These are phyloP conservation scores for Acleris sparsana DNA, from an alignment of 2,888 invertebrate genomes.

Conservation along the genomic window DNA sequence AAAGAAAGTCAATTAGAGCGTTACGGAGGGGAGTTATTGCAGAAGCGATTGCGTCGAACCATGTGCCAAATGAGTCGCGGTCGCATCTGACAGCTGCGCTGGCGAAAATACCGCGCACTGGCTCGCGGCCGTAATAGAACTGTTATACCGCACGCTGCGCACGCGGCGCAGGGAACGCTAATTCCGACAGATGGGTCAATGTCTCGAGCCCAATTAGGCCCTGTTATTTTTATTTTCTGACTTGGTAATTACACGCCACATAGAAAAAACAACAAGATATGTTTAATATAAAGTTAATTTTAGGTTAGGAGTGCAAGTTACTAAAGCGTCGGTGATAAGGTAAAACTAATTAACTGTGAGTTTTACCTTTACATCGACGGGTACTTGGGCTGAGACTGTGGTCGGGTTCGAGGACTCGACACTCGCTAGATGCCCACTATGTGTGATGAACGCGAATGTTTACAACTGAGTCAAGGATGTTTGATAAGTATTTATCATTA, in stretches of 20 bases:
- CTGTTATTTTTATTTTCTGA: conserved; percentile 38
- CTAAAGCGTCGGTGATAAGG: no score
- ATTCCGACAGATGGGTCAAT: conserved; percentile 73
- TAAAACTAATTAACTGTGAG: no score
- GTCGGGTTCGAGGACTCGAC: no score
- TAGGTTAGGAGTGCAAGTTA: no score
- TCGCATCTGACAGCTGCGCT: conserved; percentile 67
- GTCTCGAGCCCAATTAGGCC: conserved; percentile 65
- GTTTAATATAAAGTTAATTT: no score
- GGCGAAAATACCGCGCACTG: conserved; percentile 69
- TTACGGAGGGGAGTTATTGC: conserved; percentile 23
- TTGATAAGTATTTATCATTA: no score
- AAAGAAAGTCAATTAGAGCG: conserved; percentile 1
- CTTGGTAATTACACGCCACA: not conserved
- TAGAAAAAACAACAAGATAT: not conserved
- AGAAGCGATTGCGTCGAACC: conserved; percentile 45
- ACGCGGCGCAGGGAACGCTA: conserved; percentile 43
- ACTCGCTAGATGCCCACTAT: no score
- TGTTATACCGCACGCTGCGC: conserved; percentile 43
- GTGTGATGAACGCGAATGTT: no score
- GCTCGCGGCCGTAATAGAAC: conserved; percentile 58
- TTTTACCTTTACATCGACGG: no score
- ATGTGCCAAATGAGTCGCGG: conserved; percentile 61
- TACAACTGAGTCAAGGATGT: no score
- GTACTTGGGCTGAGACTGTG: no score